Evolutionary conservation across 2,113 vertebrate species (phyloP).

Genomic region (Trogon melanurus): DNA sequence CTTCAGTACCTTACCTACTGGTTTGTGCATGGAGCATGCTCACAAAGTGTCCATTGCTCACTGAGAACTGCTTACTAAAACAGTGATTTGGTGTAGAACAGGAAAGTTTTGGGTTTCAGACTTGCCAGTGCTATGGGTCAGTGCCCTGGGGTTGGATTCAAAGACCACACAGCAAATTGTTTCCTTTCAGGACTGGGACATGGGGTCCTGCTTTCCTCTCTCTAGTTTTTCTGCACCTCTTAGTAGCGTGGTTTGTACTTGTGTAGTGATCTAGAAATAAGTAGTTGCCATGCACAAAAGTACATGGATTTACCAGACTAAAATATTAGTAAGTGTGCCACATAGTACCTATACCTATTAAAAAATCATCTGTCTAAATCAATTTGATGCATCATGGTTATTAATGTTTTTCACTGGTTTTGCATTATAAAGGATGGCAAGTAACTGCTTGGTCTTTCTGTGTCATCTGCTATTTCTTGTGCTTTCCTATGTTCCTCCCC

Average conservation of each 20-base stretch:
- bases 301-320: neutral
- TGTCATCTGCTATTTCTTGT: neutral
- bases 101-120: neutral
- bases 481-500: neutral
- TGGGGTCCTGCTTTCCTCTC: neutral
- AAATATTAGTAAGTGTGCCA: neutral
- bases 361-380: neutral
- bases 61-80: neutral
- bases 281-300: neutral
- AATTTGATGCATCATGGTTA: neutral
- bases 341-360: neutral
- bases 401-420: neutral
- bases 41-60: fast-evolving
- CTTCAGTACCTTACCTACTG: neutral
- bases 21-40: fast-evolving
- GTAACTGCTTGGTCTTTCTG: neutral
- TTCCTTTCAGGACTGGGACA: neutral
- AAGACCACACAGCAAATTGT: neutral
- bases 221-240: neutral
- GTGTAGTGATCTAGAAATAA: neutral
- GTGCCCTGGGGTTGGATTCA: neutral
- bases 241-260: neutral
- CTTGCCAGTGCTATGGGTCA: neutral
- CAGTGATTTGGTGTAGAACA: neutral
- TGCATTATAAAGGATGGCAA: neutral